A percentile compares a stretch with the other conserved stretches of the same genome.
phyloP scores from a whole-genome alignment of 1,140 invertebrate species.

The Centruroides vittatus region DNA sequence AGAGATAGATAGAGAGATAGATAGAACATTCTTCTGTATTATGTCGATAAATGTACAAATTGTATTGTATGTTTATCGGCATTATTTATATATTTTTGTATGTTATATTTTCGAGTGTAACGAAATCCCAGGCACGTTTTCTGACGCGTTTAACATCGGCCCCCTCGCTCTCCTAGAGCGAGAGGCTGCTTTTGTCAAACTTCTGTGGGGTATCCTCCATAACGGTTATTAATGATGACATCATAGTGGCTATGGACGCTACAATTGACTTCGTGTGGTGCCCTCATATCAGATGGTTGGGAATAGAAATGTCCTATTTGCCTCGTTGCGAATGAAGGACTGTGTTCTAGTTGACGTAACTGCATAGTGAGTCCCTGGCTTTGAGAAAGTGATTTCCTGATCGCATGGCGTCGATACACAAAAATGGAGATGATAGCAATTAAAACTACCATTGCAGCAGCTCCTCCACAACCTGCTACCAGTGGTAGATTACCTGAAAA shows the following conservation, averaged over 20 bases:
- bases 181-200: no score
- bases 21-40: no score
- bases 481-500: conserved; percentile 16
- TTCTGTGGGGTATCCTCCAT: no score
- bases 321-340: conserved; percentile 14
- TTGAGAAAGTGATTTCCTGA: conserved; percentile 5
- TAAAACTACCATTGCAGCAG: conserved; percentile 9
- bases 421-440: conserved; percentile 11
- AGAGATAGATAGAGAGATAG: no score
- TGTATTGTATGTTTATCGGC: no score
- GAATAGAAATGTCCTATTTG: not conserved
- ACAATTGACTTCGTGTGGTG: not conserved
- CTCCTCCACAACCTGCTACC: conserved; percentile 15
- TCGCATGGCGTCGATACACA: conserved; percentile 3
- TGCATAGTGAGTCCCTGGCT: conserved; percentile 15
- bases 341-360: conserved; percentile 18
- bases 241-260: conserved; percentile 3
- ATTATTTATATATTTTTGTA: no score
- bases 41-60: no score
- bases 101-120: no score
- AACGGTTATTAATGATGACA: not conserved
- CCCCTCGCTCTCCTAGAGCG: no score
- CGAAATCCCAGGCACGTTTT: no score
- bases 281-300: not conserved
- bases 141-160: no score